Conservation (phyloP, 2,888 invertebrate genomes). For the Apantesis nais region DNA sequence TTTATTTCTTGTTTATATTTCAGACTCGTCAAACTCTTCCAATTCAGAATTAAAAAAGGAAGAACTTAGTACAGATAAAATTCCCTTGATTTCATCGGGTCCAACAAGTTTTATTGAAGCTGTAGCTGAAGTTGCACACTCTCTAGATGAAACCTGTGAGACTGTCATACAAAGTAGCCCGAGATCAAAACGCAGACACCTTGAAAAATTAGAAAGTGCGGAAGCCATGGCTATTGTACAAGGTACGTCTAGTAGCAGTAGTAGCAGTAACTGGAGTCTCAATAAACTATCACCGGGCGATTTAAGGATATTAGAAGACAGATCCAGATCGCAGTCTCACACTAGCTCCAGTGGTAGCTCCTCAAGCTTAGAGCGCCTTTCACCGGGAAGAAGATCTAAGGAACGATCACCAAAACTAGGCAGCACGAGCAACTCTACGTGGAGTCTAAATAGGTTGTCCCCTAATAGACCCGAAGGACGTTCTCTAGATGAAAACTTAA, state of each 20-base stretch:
- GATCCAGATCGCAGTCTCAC: slow-evolving; percentile 79
- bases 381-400: slow-evolving; percentile 81
- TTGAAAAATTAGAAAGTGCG: slow-evolving; percentile 80
- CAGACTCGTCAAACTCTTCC: slow-evolving; percentile 62
- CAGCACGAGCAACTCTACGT: slow-evolving; percentile 81
- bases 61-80: slow-evolving; percentile 57
- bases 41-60: slow-evolving; percentile 60
- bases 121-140: slow-evolving; percentile 88
- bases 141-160: slow-evolving; percentile 89
- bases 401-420: slow-evolving; percentile 82
- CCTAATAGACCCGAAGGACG: slow-evolving; percentile 81
- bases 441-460: slow-evolving; percentile 81
- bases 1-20: slow-evolving; percentile 40
- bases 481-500: slow-evolving; percentile 78
- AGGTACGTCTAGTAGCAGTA: slow-evolving; percentile 81
- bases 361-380: slow-evolving; percentile 80
- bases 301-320: slow-evolving; percentile 78
- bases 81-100: slow-evolving; percentile 59
- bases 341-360: slow-evolving; percentile 83
- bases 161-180: slow-evolving; percentile 88
- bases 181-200: slow-evolving; percentile 79
- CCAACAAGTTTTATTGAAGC: slow-evolving; percentile 87
- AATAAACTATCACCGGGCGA: slow-evolving; percentile 83
- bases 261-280: slow-evolving; percentile 83
- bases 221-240: slow-evolving; percentile 79